These are phyloP conservation scores for Corydoras sp. DNA, from an alignment of 2,113 vertebrate genomes.

Conservation along the genomic window DNA sequence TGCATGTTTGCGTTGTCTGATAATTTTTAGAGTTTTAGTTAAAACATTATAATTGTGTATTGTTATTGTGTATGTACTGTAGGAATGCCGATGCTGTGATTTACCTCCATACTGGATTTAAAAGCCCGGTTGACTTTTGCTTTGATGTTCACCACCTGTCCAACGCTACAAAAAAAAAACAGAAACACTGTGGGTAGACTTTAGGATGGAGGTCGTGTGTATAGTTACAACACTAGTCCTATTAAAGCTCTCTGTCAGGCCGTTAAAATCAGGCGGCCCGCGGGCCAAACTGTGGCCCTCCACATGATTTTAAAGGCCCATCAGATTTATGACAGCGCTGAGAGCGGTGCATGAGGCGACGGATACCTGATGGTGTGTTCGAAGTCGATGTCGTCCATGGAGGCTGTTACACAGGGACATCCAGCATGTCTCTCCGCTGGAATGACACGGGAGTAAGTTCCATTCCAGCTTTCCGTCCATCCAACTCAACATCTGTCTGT, in stretches of 20 bases:
- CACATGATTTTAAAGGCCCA: too few relatives aligned
- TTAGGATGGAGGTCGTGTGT: too few relatives aligned
- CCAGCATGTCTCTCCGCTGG: constrained; percentile 87
- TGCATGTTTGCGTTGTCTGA: too few relatives aligned
- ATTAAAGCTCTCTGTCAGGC: not conserved
- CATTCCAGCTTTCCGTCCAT: constrained; percentile 1
- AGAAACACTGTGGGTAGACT: not conserved
- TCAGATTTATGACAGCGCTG: too few relatives aligned
- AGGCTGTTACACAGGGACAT: constrained; percentile 86
- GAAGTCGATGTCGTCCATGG: constrained; percentile 93
- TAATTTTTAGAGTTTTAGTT: too few relatives aligned
- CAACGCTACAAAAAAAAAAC: constrained; percentile 70
- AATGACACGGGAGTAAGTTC: constrained; percentile 26
- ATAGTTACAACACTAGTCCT: too few relatives aligned
- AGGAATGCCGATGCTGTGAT: not conserved
- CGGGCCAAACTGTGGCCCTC: too few relatives aligned
- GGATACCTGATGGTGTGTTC: constrained; percentile 87
- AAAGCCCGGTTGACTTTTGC: constrained; percentile 98
- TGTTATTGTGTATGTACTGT: not conserved
- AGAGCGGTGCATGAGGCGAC: too few relatives aligned
- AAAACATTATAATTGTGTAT: too few relatives aligned
- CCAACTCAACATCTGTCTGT: too few relatives aligned
- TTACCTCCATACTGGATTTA: constrained; percentile 97
- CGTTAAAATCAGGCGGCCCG: too few relatives aligned
- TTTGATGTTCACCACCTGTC: constrained; percentile 92